Conservation (phyloP, 2,113 vertebrate species). For the Zosterops borbonicus region DNA sequence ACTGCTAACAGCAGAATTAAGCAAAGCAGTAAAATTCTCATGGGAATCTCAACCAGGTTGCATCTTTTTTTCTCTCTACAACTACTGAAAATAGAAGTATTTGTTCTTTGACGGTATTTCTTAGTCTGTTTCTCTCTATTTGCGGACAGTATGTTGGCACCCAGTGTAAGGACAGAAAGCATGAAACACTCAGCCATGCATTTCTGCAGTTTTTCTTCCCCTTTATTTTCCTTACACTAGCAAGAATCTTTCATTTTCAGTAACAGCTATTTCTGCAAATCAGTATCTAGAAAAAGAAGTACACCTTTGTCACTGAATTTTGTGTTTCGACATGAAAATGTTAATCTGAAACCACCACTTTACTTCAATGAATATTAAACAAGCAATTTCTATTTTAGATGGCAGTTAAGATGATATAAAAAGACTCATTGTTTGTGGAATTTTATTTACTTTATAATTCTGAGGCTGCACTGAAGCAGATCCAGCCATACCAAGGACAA, state of each 20-base stretch:
- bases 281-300: neutral
- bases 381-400: neutral
- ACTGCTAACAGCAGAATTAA: neutral
- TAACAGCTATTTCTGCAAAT: conserved; percentile 15
- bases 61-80: neutral
- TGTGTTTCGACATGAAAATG: neutral
- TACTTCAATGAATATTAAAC: neutral
- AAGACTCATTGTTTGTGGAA: neutral
- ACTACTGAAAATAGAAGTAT: neutral
- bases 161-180: neutral
- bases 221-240: conserved; percentile 45
- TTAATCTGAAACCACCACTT: neutral
- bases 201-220: conserved; percentile 29
- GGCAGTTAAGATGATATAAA: neutral
- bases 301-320: neutral
- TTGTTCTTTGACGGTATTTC: neutral
- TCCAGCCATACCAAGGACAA: neutral
- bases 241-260: conserved; percentile 30
- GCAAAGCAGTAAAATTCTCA: neutral
- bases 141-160: conserved; percentile 1
- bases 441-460: neutral
- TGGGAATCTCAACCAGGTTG: neutral
- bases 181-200: neutral
- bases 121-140: neutral
- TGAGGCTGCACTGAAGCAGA: neutral